A percentile compares a stretch with the other conserved stretches of the same genome.
phyloP scores from a whole-genome alignment of 2,113 vertebrate genomes.

The Caranx melampygus region DNA sequence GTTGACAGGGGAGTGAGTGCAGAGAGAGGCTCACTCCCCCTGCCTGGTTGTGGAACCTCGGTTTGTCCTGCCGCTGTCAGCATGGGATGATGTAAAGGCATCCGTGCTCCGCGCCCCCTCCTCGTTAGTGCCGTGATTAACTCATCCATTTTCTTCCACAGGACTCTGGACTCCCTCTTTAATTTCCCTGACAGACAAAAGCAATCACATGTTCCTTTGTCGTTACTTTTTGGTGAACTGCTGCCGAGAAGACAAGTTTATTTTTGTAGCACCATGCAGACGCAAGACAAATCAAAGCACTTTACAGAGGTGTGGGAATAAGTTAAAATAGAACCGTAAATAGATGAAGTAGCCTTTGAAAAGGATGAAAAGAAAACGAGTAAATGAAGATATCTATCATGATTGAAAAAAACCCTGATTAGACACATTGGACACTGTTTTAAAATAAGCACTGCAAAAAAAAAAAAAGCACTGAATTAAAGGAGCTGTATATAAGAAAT shows the following conservation, averaged over 20 bases:
- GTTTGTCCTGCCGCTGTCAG: constrained; percentile 63
- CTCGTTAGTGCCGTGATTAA: constrained; percentile 71
- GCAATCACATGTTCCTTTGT: constrained; percentile 50
- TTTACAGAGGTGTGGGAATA: too few species aligned
- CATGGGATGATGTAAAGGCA: constrained; percentile 62
- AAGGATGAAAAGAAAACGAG: too few species aligned
- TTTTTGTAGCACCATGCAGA: too few species aligned
- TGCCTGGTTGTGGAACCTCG: constrained; percentile 44
- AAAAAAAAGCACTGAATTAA: too few species aligned
- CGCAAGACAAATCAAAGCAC: too few species aligned
- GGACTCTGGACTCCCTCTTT: constrained; percentile 57
- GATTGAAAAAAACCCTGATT: too few species aligned
- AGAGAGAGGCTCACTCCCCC: constrained; percentile 35
- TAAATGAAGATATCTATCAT: too few species aligned
- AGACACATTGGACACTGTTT: too few species aligned
- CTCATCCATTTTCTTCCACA: constrained; percentile 65
- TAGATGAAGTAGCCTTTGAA: too few species aligned
- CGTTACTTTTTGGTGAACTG: constrained; percentile 25
- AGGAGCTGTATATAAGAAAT: too few species aligned
- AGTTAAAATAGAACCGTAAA: too few species aligned
- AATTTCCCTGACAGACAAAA: constrained; percentile 58
- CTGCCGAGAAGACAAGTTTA: not conserved
- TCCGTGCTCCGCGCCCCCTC: constrained; percentile 27
- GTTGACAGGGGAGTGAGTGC: constrained; percentile 40
- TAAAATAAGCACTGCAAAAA: too few species aligned